These are phyloP conservation scores for Erethizon dorsatum DNA, from an alignment of 2,797 vertebrate species.

Conservation along the genomic window DNA sequence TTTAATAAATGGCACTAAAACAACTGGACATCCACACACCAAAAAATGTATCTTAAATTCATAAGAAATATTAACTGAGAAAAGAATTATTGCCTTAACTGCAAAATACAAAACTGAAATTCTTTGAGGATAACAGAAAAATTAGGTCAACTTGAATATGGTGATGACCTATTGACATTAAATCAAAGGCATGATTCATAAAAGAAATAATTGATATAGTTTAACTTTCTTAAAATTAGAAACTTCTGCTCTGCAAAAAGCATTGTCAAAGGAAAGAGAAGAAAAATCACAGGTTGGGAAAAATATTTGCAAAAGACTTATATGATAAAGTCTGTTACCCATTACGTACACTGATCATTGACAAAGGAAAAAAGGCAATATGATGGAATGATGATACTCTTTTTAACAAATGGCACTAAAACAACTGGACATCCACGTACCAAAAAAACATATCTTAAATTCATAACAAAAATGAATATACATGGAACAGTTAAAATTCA, in stretches of 20 bases:
- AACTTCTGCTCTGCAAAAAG: not conserved
- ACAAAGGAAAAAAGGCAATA: too few species aligned
- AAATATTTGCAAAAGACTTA: slow-evolving; percentile 13
- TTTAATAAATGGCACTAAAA: not conserved
- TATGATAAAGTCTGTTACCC: not conserved
- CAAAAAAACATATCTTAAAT: too few species aligned
- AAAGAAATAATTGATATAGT: slow-evolving; percentile 1
- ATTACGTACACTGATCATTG: too few species aligned
- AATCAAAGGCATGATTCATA: not conserved
- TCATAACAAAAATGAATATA: not conserved
- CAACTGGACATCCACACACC: not conserved
- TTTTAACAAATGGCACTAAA: too few species aligned
- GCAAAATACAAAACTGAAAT: not conserved
- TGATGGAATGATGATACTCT: too few species aligned
- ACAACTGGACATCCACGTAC: too few species aligned
- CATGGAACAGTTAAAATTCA: not conserved
- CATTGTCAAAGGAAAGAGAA: not conserved
- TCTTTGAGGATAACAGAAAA: not conserved
- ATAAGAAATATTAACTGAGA: not conserved
- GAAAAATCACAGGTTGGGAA: not conserved
- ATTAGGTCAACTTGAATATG: not conserved
- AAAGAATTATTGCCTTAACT: not conserved
- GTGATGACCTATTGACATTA: not conserved
- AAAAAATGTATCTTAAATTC: not conserved
- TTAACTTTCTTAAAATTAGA: not conserved